A percentile compares a stretch with the other conserved stretches of the same genome.
phyloP scores from a whole-genome alignment of 1,140 invertebrate species.

The Propsilocerus akamusi region DNA sequence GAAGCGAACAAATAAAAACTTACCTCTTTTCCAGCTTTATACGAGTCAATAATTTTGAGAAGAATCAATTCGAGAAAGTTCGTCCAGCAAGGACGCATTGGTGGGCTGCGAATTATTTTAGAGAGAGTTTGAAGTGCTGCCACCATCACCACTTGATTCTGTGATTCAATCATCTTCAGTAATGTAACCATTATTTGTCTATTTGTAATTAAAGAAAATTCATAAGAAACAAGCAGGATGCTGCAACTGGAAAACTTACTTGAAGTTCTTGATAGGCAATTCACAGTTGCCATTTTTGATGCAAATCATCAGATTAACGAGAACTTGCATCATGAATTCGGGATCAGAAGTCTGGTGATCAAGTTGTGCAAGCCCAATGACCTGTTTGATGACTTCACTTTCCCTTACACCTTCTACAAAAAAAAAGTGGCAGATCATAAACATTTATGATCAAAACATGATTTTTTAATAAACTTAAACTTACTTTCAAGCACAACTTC shows the following conservation, averaged over 20 bases:
- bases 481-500: conserved; percentile 17
- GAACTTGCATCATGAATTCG: conserved; percentile 17
- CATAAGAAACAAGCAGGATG: neutral
- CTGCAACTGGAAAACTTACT: no score
- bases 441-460: neutral
- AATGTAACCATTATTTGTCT: conserved; percentile 54
- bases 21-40: conserved; percentile 61
- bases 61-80: conserved; percentile 78
- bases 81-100: conserved; percentile 56
- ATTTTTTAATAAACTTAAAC: neutral
- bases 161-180: conserved; percentile 47
- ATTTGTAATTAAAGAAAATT: neutral
- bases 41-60: conserved; percentile 67
- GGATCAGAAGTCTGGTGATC: conserved; percentile 16
- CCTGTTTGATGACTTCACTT: conserved; percentile 23
- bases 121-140: conserved; percentile 57
- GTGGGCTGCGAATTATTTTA: conserved; percentile 58
- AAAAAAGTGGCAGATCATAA: conserved; percentile 8
- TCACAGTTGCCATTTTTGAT: conserved; percentile 27
- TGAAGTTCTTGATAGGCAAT: conserved; percentile 31
- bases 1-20: conserved; percentile 9
- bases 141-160: conserved; percentile 45
- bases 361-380: conserved; percentile 18
- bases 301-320: conserved; percentile 23
- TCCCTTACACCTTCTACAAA: conserved; percentile 20